Percentiles rank a stretch among this genome's conserved stretches.
Evolutionary conservation across 2,113 vertebrate species (phyloP).

Genomic region (Fregata magnificens): DNA sequence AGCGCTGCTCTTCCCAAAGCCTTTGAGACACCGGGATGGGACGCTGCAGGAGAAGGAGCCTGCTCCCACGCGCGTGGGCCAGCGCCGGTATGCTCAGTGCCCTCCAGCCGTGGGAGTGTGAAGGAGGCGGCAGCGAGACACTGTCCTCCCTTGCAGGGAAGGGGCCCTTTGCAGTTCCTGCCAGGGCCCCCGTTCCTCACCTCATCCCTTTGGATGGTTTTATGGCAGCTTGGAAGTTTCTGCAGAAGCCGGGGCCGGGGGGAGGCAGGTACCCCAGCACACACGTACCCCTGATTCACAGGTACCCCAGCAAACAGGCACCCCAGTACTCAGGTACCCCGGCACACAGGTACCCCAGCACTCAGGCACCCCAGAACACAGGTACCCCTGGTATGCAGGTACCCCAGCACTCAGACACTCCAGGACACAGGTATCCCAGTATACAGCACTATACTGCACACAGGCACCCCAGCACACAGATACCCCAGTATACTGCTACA

Average conservation of each 20-base stretch:
- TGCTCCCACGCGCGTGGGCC: rapidly evolving
- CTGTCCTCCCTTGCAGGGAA: rapidly evolving
- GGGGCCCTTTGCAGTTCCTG: not conserved
- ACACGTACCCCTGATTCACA: not conserved
- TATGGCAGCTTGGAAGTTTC: not conserved
- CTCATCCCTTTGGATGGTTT: not conserved
- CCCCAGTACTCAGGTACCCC: not conserved
- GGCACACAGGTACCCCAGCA: not conserved
- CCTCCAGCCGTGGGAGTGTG: rapidly evolving
- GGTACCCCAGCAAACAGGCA: not conserved
- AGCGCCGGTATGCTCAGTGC: too few relatives aligned
- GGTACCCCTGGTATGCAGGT: too few relatives aligned
- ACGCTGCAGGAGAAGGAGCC: not conserved
- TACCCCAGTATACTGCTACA: too few relatives aligned
- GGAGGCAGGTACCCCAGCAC: not conserved
- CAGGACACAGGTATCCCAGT: not conserved
- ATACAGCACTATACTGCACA: too few relatives aligned
- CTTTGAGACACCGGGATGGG: rapidly evolving
- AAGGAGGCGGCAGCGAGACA: not conserved
- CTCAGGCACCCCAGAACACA: not conserved
- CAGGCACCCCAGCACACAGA: not conserved
- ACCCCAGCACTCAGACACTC: not conserved
- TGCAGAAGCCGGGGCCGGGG: not conserved
- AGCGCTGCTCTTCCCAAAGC: not conserved
- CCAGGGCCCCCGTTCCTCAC: rapidly evolving